Base-by-base conservation (phyloP, 1,140 invertebrate genomes). In the Sycophaga agraensis region DNA sequence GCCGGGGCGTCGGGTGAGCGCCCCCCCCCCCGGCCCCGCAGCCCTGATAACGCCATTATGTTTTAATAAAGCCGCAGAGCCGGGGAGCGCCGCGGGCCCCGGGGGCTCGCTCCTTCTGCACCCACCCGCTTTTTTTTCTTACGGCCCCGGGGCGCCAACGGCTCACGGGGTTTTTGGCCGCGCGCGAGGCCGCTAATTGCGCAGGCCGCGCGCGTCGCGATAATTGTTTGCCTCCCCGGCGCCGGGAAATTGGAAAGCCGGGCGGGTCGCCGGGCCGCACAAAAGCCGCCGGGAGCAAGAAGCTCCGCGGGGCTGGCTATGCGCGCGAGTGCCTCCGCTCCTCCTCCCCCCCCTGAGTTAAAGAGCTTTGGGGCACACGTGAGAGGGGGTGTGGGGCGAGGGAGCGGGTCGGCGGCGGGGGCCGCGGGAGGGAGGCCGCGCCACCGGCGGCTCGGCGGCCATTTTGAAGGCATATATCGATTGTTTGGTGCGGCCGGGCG, bases 401-500 rank as follows among this genome's bases (percentile, higher is more conserved):
- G 11, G 28, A 31, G 28, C 4, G 28, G 11, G 28, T 31, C 4
- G 28, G 11, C 5, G 11, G 28, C 28, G 28, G 5, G 28, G 11
- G 51, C n/a, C 16, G 57, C 11, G 59, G 21, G 42, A 21, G 35
- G n/a, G 35, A 54, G 37, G 28, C 5, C 28, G 28, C 4, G 28
- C 4, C n/a, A n/a, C n/a, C n/a, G n/a, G 77, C 72, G 77, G 77
- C 73, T 73, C 76, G 78, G 79, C 79, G 76, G 79, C 79, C 79
- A 81, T 81, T 81, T 81, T 81, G 79, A 81, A 80, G 78, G 79
- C 77, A 81, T 81, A 81, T 81, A 81, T 81, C 79, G 78, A 81
- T 80, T 81, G 79, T 81, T 81, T 80, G 78, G 79, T 78, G n/a
- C n/a, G 77, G 79, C 79, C 76, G 75, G 75, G 77, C 73, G 73